These are phyloP conservation scores for Maccullochella peelii DNA, from an alignment of 2,113 vertebrate species.

Conservation along the genomic window DNA sequence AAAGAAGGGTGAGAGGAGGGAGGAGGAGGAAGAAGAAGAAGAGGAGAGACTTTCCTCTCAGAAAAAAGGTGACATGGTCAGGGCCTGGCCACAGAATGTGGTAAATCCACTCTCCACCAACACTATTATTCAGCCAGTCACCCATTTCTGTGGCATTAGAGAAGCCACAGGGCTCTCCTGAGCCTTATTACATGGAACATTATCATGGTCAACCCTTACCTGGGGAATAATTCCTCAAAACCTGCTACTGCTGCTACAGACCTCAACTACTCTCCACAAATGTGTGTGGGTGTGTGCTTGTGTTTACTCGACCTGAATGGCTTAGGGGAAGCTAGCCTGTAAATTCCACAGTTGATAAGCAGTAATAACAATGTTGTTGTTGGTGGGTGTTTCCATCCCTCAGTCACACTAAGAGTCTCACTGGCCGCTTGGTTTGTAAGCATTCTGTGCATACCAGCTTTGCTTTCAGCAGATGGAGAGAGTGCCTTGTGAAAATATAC, in stretches of 20 bases:
- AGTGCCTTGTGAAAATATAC: constrained; percentile 36
- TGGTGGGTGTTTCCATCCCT: constrained; percentile 16
- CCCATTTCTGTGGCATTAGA: constrained; percentile 58
- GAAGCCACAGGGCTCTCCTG: constrained; percentile 54
- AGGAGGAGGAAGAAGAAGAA: background rate
- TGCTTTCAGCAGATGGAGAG: constrained; percentile 45
- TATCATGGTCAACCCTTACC: constrained; percentile 48
- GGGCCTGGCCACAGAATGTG: constrained; percentile 40
- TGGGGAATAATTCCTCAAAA: constrained; percentile 48
- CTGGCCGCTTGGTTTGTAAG: constrained; percentile 25
- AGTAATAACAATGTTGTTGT: constrained; percentile 42
- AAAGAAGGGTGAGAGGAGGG: background rate
- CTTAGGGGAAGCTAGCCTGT: constrained; percentile 57
- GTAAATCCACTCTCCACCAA: constrained; percentile 53
- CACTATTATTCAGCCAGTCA: constrained; percentile 41
- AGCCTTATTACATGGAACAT: constrained; percentile 59
- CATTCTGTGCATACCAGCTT: constrained; percentile 41
- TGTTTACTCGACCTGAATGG: constrained; percentile 51
- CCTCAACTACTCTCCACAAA: constrained; percentile 31
- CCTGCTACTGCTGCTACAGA: constrained; percentile 36
- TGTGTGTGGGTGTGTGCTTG: constrained; percentile 24
- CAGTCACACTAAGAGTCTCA: constrained; percentile 16
- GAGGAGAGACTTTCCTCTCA: constrained; percentile 20
- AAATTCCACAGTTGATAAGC: constrained; percentile 71
- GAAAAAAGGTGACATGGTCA: constrained; percentile 35